Evolutionary conservation across 2,113 vertebrate species (phyloP).

Genomic region (Motacilla alba): DNA sequence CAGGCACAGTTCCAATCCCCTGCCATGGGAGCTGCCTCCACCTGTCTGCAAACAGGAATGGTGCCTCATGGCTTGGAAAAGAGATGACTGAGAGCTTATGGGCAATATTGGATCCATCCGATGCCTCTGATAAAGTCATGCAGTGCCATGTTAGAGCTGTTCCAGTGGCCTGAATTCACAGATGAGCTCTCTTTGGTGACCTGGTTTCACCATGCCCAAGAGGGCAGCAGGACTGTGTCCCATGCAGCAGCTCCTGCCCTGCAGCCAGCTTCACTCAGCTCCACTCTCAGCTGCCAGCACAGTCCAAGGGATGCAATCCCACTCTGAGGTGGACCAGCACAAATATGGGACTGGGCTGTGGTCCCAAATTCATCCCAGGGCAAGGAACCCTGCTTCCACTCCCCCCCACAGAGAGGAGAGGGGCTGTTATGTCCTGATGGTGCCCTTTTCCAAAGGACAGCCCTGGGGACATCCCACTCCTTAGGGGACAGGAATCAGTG

Average conservation of each 20-base stretch:
- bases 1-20: not conserved
- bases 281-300: not conserved
- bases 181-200: not conserved
- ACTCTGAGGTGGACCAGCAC: not conserved
- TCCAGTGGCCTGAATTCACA: not conserved
- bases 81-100: not conserved
- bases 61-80: not conserved
- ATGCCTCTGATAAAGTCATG: not conserved
- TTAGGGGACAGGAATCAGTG: fast-evolving
- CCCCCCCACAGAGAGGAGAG: not conserved
- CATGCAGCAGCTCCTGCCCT: not conserved
- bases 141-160: not conserved
- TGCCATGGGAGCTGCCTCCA: not conserved
- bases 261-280: not conserved
- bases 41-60: not conserved
- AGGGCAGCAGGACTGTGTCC: not conserved
- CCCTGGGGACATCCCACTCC: not conserved
- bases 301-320: not conserved
- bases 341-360: fast-evolving
- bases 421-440: not conserved
- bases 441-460: not conserved
- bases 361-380: not conserved
- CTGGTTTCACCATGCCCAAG: not conserved
- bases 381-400: not conserved
- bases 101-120: not conserved